Evolutionary conservation across 2,113 vertebrate genomes (phyloP).

Genomic region (Raja brachyura): DNA sequence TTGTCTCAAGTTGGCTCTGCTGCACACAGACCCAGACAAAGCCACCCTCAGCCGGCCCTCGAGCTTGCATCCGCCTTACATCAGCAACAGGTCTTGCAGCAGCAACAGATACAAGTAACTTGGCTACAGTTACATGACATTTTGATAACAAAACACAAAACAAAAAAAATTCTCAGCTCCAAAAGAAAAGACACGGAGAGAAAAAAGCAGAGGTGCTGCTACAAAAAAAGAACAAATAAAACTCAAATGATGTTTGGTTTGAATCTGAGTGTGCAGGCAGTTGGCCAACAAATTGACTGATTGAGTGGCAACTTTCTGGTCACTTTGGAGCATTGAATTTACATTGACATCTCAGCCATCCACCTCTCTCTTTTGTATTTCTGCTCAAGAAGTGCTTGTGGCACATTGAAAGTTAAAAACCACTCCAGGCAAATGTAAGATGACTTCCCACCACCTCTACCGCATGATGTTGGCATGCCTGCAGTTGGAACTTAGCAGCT

Average conservation of each 20-base stretch:
- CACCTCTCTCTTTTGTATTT: constrained; percentile 43
- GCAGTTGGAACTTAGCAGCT: constrained; percentile 22
- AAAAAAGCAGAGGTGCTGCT: not conserved
- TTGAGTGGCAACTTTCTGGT: constrained; percentile 15
- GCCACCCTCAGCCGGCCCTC: constrained; percentile 84
- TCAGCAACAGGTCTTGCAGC: constrained; percentile 63
- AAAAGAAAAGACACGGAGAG: constrained; percentile 44
- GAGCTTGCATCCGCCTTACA: constrained; percentile 74
- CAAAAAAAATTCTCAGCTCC: constrained; percentile 55
- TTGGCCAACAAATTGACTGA: not conserved
- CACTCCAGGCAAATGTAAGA: constrained; percentile 10
- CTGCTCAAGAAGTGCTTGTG: constrained; percentile 59
- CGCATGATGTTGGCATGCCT: not conserved
- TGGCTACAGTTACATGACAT: constrained; percentile 60
- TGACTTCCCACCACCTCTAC: not conserved
- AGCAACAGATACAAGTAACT: constrained; percentile 95
- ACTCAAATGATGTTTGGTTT: not conserved
- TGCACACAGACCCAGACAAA: constrained; percentile 85
- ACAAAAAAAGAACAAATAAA: not conserved
- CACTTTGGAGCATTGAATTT: constrained; percentile 58
- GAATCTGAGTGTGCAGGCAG: constrained; percentile 21
- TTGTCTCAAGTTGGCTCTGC: constrained; percentile 97
- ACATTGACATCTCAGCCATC: constrained; percentile 49
- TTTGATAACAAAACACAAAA: not conserved
- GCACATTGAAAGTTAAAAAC: constrained; percentile 46